Conservation (phyloP, 2,888 invertebrate species). For the Rhagophthalmus giganteus region DNA sequence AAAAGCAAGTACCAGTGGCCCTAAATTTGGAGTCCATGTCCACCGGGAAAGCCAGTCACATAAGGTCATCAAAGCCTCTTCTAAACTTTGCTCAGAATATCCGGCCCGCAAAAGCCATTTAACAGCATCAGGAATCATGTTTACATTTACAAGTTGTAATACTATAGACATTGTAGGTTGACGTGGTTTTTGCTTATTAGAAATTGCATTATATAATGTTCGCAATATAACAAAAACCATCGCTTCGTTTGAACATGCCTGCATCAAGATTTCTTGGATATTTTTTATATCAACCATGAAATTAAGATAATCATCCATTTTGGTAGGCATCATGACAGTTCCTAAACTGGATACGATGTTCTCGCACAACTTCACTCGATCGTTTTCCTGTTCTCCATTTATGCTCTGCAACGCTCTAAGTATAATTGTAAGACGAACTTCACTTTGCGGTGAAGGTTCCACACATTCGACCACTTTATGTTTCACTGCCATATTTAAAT, state of each 20-base stretch:
- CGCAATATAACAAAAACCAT: slow-evolving; percentile 61
- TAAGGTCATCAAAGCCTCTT: slow-evolving; percentile 65
- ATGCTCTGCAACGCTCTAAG: slow-evolving; percentile 57
- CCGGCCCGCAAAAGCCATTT: slow-evolving; percentile 53
- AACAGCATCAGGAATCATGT: slow-evolving; percentile 53
- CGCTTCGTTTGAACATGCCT: slow-evolving; percentile 53
- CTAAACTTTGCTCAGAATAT: slow-evolving; percentile 59
- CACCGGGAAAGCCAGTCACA: slow-evolving; percentile 71
- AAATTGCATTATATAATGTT: slow-evolving; percentile 64
- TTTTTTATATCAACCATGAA: slow-evolving; percentile 49
- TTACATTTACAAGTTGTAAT: slow-evolving; percentile 58
- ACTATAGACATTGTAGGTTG: slow-evolving; percentile 65
- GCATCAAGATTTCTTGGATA: slow-evolving; percentile 47
- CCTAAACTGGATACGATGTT: slow-evolving; percentile 60
- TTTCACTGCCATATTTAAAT: slow-evolving; percentile 68
- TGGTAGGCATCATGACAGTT: slow-evolving; percentile 49
- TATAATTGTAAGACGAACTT: slow-evolving; percentile 57
- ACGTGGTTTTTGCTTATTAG: slow-evolving; percentile 62
- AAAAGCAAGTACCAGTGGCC: slow-evolving; percentile 68
- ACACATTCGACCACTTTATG: slow-evolving; percentile 61
- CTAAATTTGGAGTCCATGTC: slow-evolving; percentile 65
- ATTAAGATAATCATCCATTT: slow-evolving; percentile 44
- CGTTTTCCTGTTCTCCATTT: slow-evolving; percentile 51
- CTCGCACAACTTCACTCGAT: slow-evolving; percentile 57
- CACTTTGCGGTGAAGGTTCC: slow-evolving; percentile 52